phyloP scores from a whole-genome alignment of 2,113 vertebrate genomes.

The Phrynocephalus versicolor region DNA sequence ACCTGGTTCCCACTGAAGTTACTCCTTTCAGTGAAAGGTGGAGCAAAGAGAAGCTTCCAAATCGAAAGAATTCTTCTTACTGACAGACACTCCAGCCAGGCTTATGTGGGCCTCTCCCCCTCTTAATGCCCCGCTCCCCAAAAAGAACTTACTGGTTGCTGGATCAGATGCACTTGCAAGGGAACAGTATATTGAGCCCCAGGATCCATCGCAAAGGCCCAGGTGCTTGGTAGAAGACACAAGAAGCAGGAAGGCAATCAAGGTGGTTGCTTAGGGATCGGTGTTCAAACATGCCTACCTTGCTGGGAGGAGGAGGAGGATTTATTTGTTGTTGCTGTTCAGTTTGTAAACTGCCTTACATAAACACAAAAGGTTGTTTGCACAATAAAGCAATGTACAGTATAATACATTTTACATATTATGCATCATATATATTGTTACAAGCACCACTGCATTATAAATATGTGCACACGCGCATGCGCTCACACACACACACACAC shows the following conservation, averaged over 20 bases:
- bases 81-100: not conserved
- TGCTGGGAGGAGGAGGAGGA: not conserved
- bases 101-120: no score
- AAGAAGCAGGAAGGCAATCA: not conserved
- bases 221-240: not conserved
- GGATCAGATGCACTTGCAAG: conserved; percentile 1
- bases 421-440: not conserved
- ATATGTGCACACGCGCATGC: no score
- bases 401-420: not conserved
- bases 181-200: not conserved
- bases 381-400: not conserved
- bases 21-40: no score
- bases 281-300: conserved; percentile 1
- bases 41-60: no score
- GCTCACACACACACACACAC: no score
- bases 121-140: not conserved
- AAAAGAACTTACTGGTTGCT: conserved; percentile 16
- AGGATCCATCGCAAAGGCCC: not conserved
- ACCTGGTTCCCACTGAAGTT: no score
- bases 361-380: not conserved
- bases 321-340: not conserved
- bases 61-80: not conserved
- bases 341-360: not conserved
- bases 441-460: not conserved
- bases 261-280: conserved; percentile 11